Conservation (phyloP, 2,797 vertebrate genomes). For the Delichon dasypus region DNA sequence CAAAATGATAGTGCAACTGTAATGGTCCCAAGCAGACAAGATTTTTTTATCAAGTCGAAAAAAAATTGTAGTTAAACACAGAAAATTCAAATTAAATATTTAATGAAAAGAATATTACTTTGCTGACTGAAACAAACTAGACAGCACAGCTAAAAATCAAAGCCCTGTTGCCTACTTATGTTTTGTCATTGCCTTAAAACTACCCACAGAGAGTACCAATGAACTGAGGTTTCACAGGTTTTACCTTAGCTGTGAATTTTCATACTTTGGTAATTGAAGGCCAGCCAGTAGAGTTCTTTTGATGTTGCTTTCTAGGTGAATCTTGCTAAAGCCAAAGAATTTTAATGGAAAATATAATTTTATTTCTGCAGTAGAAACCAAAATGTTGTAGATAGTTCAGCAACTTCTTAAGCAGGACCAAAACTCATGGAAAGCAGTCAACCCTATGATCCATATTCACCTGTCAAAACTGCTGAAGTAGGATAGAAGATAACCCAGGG, state of each 20-base stretch:
- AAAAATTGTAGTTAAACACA: slow-evolving; percentile 30
- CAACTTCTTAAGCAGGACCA: slow-evolving; percentile 25
- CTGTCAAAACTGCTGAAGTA: slow-evolving; percentile 47
- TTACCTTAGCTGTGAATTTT: slow-evolving; percentile 54
- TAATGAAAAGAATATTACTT: slow-evolving; percentile 69
- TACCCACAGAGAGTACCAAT: slow-evolving; percentile 13
- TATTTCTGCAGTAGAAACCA: slow-evolving; percentile 34
- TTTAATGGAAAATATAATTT: slow-evolving; percentile 2
- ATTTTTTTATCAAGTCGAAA: slow-evolving; percentile 52
- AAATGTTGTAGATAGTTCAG: slow-evolving; percentile 9
- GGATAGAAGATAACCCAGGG: slow-evolving; percentile 23
- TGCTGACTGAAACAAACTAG: slow-evolving; percentile 62
- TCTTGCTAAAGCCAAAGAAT: slow-evolving; percentile 33
- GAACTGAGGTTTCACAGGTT: slow-evolving; percentile 30
- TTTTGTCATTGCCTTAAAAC: slow-evolving; percentile 38
- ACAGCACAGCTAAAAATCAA: slow-evolving; percentile 58
- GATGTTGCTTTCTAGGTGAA: slow-evolving; percentile 29
- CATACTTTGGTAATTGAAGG: slow-evolving; percentile 5
- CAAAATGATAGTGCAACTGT: background rate
- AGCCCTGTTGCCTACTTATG: background rate
- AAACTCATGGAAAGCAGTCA: slow-evolving; percentile 50
- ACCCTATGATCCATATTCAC: background rate
- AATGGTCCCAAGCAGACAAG: slow-evolving; percentile 6
- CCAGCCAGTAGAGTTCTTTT: slow-evolving; percentile 16
- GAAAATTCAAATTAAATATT: slow-evolving; percentile 65